Conservation (phyloP, 1,140 invertebrate genomes). For the Contarinia nasturtii region DNA sequence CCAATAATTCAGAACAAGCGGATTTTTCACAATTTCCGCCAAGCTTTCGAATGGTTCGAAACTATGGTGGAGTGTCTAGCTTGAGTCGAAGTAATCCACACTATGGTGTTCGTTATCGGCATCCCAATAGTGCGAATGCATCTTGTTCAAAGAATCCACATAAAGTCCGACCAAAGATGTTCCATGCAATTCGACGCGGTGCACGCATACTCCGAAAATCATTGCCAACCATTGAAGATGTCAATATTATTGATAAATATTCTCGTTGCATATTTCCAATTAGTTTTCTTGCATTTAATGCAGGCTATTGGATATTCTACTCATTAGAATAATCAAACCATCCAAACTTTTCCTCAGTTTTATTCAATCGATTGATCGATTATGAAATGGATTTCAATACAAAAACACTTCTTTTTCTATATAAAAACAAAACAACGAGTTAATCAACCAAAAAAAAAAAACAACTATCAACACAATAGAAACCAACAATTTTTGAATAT, state of each 20-base stretch:
- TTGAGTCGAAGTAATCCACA: constrained; percentile 15
- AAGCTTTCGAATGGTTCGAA: constrained; percentile 54
- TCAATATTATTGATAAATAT: constrained; percentile 94
- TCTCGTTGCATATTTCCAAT: constrained; percentile 86
- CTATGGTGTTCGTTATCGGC: constrained; percentile 36
- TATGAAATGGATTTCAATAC: not conserved
- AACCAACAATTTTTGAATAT: no score
- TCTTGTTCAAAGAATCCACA: not conserved
- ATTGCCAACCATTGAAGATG: constrained; percentile 87
- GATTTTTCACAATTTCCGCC: constrained; percentile 54
- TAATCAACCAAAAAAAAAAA: not conserved
- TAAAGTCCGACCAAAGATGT: constrained; percentile 42
- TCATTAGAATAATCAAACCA: constrained; percentile 37
- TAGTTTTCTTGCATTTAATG: constrained; percentile 85
- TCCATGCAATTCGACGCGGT: constrained; percentile 56
- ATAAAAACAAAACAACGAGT: not conserved
- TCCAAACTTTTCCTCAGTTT: not conserved
- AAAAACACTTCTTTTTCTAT: not conserved
- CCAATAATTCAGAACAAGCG: constrained; percentile 11
- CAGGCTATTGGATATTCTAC: constrained; percentile 89
- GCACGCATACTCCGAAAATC: constrained; percentile 60
- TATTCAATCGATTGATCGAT: not conserved
- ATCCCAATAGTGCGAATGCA: constrained; percentile 27
- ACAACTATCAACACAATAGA: no score
- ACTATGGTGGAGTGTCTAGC: constrained; percentile 19